Conservation (phyloP, 2,797 vertebrate genomes). For the Silurus aristotelis region DNA sequence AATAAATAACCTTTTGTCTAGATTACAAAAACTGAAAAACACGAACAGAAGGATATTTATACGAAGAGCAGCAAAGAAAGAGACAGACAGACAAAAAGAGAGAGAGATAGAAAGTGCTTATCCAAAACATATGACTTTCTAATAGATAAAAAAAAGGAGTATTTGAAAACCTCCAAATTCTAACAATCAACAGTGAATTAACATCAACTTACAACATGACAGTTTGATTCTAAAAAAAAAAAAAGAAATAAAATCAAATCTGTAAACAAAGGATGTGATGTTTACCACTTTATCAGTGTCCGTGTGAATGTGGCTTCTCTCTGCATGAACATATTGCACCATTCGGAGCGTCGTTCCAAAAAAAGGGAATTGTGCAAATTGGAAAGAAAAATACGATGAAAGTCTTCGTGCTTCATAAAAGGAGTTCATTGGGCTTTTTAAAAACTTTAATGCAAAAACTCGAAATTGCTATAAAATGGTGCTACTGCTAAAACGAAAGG, state of each 20-base stretch:
- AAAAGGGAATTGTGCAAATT: background rate
- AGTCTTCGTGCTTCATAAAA: background rate
- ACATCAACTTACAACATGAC: background rate
- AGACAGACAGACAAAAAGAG: too few relatives aligned
- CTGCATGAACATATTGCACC: background rate
- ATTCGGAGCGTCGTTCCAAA: background rate
- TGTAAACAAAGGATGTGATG: background rate
- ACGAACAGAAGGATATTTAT: too few relatives aligned
- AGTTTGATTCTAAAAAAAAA: background rate
- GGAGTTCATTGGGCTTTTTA: background rate
- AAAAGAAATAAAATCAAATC: too few relatives aligned
- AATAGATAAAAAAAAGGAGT: background rate
- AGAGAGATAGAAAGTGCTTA: too few relatives aligned
- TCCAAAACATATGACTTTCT: too few relatives aligned
- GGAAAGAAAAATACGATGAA: background rate
- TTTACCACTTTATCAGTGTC: background rate
- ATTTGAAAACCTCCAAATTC: background rate
- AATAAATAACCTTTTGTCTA: too few relatives aligned
- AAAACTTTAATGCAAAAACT: background rate
- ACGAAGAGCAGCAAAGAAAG: too few relatives aligned
- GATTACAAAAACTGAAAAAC: too few relatives aligned
- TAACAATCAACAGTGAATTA: background rate
- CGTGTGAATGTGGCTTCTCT: background rate
- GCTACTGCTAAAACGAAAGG: background rate
- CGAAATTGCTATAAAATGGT: background rate